Conservation (phyloP, 2,888 invertebrate genomes). For the Drosophila tripunctata region DNA sequence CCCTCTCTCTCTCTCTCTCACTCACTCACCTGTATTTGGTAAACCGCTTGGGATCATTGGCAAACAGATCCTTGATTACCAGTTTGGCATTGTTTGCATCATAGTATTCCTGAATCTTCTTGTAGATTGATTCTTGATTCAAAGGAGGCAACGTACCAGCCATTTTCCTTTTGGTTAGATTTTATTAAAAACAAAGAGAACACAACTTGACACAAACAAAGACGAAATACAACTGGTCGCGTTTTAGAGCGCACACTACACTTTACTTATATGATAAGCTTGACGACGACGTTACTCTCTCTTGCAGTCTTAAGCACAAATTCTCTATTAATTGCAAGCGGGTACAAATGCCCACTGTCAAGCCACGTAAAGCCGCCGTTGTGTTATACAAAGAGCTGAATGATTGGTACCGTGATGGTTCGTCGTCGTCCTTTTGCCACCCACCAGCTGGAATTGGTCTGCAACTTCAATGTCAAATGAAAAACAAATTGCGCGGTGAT, state of each 20-base stretch:
- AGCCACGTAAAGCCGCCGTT: slow-evolving; percentile 63
- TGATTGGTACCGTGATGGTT: slow-evolving; percentile 52
- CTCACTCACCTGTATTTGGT: slow-evolving; percentile 94
- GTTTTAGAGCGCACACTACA: slow-evolving; percentile 31
- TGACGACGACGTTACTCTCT: slow-evolving; percentile 7
- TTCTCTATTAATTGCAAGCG: slow-evolving; percentile 37
- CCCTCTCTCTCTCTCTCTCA: no score
- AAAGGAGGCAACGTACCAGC: slow-evolving; percentile 85
- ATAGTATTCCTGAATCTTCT: slow-evolving; percentile 91
- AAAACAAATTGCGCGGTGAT: slow-evolving; percentile 78
- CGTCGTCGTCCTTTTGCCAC: slow-evolving; percentile 71
- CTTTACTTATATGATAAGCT: slow-evolving; percentile 69
- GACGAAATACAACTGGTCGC: slow-evolving; percentile 49
- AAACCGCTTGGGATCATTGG: slow-evolving; percentile 92
- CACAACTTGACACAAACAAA: slow-evolving; percentile 56
- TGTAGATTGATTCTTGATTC: slow-evolving; percentile 89
- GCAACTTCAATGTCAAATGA: slow-evolving; percentile 84
- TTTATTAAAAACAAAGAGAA: no score
- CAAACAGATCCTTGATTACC: slow-evolving; percentile 93
- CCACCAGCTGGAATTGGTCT: slow-evolving; percentile 66
- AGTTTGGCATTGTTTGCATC: slow-evolving; percentile 89
- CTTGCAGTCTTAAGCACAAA: slow-evolving; percentile 13
- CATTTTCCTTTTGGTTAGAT: slow-evolving; percentile 62
- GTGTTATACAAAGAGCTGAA: slow-evolving; percentile 35
- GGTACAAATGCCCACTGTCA: slow-evolving; percentile 52